A percentile compares a stretch with the other conserved stretches of the same genome.
phyloP scores from a whole-genome alignment of 2,113 vertebrate genomes.

The Echinops telfairi region DNA sequence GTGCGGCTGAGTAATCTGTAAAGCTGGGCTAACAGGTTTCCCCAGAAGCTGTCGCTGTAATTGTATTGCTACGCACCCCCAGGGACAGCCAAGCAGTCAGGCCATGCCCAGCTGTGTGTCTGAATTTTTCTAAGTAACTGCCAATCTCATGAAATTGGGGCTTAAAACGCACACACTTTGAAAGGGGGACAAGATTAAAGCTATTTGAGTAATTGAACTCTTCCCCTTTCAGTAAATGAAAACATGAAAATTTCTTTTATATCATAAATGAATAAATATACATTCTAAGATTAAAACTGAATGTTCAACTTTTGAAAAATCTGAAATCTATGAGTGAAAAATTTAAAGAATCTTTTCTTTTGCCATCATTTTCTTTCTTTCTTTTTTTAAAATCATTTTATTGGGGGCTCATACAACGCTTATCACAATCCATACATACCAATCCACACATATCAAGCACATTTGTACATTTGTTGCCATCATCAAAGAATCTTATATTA shows the following conservation, averaged over 20 bases:
- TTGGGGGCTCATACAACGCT: neutral
- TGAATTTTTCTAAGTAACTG: slow-evolving; percentile 20
- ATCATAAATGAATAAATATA: slow-evolving; percentile 37
- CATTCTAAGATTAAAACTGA: slow-evolving; percentile 5
- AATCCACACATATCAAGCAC: no score
- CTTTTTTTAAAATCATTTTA: no score
- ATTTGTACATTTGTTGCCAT: no score
- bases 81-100: slow-evolving; percentile 29
- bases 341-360: slow-evolving; percentile 7
- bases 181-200: neutral
- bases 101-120: neutral
- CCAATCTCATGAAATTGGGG: neutral
- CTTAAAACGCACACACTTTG: slow-evolving; percentile 38
- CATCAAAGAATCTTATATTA: slow-evolving; percentile 46
- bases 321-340: neutral
- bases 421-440: no score
- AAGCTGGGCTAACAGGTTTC: slow-evolving; percentile 66
- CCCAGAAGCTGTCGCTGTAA: slow-evolving; percentile 58
- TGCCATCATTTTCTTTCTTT: no score
- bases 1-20: slow-evolving; percentile 21
- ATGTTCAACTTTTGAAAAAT: slow-evolving; percentile 4
- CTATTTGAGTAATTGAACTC: neutral
- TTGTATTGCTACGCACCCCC: slow-evolving; percentile 34
- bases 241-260: neutral
- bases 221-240: slow-evolving; percentile 19